Evolutionary conservation across 2,113 vertebrate species (phyloP), one percentile per base, ranked within the genome.

Genomic region (Ameiurus melas): DNA sequence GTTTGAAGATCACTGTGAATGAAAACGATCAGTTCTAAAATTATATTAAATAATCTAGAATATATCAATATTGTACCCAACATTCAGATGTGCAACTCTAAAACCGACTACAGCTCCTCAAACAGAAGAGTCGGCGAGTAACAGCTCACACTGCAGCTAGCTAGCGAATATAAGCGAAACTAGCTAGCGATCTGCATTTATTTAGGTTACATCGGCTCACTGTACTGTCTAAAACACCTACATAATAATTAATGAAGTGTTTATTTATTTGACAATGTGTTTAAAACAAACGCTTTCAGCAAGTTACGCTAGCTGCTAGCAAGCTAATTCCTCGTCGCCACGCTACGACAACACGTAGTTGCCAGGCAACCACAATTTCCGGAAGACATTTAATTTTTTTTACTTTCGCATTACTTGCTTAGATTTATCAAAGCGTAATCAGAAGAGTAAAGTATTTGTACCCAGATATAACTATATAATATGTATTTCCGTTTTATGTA

Each of bases 301-400:
- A 43, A 66, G 57, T 85, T 68, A 73, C 20, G 16, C 36, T 60
- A 71, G 13, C 55, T 22, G 30, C 43, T 86, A 70, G 58, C 73
- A 53, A 51, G 73, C 85, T 58, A 73, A 84, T 19, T 22, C 47
- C n/a, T 70, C 22, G 2, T 51, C 43, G 5, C 64, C 19, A 43
- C 19, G 6, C 20, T 22, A 27, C 39, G 51, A 57, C 81, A 53
- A 82, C 82, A 83, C 14, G 1, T 4, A 55, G 90, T 91, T 89
- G 90, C 90, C 66, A 62, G 55, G 90, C 88, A 89, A 91, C 90
- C 9, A 19, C 16, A 12, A 58, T 78, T 33, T 36, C 17, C 25
- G 47, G 43, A 9, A n/a, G 47, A 17, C 36, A 27, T 62, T 25
- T 55, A 8, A 30, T 17, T 17, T 2, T 55, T 53, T 77, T 51